Conservation (phyloP, 2,888 invertebrate species). For the Meghimatium bilineatum region DNA sequence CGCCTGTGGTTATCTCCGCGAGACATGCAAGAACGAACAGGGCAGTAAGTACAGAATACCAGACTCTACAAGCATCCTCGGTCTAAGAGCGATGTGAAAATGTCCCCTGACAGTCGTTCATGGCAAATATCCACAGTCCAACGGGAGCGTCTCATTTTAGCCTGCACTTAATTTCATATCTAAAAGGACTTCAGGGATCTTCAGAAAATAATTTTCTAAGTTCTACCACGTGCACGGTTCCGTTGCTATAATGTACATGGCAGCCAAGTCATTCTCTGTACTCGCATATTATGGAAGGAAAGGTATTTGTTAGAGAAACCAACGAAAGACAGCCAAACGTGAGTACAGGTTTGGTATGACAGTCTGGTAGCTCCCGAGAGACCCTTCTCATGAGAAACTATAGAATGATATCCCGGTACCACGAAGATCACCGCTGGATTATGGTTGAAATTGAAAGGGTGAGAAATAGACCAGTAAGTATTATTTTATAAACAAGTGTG, state of each 20-base stretch:
- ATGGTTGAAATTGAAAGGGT: background rate
- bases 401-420: background rate
- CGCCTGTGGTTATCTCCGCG: constrained; percentile 5
- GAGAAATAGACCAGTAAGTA: background rate
- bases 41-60: background rate
- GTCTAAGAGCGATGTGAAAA: background rate
- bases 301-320: constrained; percentile 11
- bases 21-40: background rate
- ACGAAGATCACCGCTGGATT: background rate
- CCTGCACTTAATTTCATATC: constrained; percentile 32
- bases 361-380: constrained; percentile 6
- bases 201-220: background rate
- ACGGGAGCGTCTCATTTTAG: constrained; percentile 23
- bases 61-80: background rate
- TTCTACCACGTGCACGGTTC: background rate
- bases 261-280: background rate
- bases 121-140: background rate
- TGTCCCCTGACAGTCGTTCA: constrained; percentile 24
- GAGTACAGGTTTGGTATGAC: constrained; percentile 9
- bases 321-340: background rate
- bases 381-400: background rate
- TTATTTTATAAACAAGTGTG: background rate
- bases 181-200: constrained; percentile 20
- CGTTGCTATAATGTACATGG: background rate
- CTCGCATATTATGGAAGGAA: background rate